These are phyloP conservation scores for Danionella cerebrum DNA, from an alignment of 2,113 vertebrate species.

Conservation along the genomic window DNA sequence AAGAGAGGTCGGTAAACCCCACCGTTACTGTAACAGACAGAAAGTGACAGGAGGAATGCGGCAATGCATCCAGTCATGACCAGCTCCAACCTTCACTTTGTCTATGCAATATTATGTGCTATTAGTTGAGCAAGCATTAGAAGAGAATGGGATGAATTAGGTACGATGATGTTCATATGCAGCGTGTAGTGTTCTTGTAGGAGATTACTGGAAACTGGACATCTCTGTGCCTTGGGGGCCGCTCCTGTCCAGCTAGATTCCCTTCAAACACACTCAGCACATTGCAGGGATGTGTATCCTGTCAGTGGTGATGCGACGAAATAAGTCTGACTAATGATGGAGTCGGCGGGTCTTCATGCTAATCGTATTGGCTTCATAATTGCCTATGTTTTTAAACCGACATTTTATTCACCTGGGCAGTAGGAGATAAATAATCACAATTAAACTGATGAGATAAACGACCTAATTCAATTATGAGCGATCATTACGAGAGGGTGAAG, in stretches of 20 bases:
- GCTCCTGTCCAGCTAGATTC: slow-evolving; percentile 1
- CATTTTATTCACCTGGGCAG: no score
- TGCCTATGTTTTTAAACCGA: background rate
- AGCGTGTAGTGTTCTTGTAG: background rate
- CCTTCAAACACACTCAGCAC: background rate
- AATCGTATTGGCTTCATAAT: background rate
- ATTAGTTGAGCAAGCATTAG: background rate
- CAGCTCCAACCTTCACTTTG: background rate
- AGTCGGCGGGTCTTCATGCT: background rate
- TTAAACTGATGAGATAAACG: no score
- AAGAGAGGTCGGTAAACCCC: background rate
- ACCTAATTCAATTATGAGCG: slow-evolving; percentile 63
- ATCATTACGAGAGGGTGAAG: slow-evolving; percentile 51
- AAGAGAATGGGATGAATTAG: background rate
- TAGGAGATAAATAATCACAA: no score
- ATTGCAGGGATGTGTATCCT: background rate
- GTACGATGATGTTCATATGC: background rate
- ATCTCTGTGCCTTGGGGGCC: background rate
- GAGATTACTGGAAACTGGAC: background rate
- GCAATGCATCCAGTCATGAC: background rate
- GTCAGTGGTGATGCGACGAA: background rate
- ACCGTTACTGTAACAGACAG: background rate
- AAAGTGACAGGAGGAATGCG: background rate
- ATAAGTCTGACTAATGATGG: background rate
- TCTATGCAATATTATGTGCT: background rate